A percentile compares a stretch with the other conserved stretches of the same genome.
These are phyloP conservation scores for Leucosticte australis DNA, from an alignment of 2,113 vertebrate genomes.

Conservation along the genomic window DNA sequence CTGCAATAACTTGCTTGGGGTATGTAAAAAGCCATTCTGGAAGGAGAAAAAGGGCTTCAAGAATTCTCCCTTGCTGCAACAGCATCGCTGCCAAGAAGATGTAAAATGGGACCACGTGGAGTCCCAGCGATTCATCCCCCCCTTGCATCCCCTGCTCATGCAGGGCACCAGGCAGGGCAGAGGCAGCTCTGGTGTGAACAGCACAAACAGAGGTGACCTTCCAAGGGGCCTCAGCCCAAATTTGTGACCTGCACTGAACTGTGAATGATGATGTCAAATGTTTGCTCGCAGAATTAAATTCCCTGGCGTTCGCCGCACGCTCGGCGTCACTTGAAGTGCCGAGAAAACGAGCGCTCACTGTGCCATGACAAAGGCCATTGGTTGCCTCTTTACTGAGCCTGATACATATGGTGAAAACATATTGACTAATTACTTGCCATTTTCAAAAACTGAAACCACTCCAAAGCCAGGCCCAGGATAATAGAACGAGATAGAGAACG, in stretches of 20 bases:
- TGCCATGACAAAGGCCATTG: slow-evolving; percentile 51
- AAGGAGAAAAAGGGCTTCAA: not conserved
- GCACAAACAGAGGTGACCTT: not conserved
- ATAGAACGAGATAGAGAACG: not conserved
- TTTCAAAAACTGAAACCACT: slow-evolving; percentile 69
- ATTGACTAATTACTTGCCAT: slow-evolving; percentile 67
- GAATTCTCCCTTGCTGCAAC: not conserved
- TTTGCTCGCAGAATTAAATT: slow-evolving; percentile 4
- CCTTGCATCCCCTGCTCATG: not conserved
- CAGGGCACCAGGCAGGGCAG: not conserved
- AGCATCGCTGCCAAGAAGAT: slow-evolving; percentile 20
- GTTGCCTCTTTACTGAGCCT: slow-evolving; percentile 50
- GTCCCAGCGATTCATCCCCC: not conserved
- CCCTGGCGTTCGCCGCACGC: slow-evolving; percentile 34
- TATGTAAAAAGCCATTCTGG: slow-evolving; percentile 5
- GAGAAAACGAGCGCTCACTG: slow-evolving; percentile 48
- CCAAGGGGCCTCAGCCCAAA: not conserved
- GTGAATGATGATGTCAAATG: slow-evolving; percentile 17
- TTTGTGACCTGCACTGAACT: not conserved
- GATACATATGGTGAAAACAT: slow-evolving; percentile 50
- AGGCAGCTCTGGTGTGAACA: not conserved
- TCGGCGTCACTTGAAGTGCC: slow-evolving; percentile 25
- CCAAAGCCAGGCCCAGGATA: slow-evolving; percentile 59
- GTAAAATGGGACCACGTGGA: not conserved
- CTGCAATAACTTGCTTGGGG: not conserved